Percentiles rank a stretch among this genome's conserved stretches.
phyloP scores from a whole-genome alignment of 2,113 vertebrate genomes.

The Actenoides lindsayi region DNA sequence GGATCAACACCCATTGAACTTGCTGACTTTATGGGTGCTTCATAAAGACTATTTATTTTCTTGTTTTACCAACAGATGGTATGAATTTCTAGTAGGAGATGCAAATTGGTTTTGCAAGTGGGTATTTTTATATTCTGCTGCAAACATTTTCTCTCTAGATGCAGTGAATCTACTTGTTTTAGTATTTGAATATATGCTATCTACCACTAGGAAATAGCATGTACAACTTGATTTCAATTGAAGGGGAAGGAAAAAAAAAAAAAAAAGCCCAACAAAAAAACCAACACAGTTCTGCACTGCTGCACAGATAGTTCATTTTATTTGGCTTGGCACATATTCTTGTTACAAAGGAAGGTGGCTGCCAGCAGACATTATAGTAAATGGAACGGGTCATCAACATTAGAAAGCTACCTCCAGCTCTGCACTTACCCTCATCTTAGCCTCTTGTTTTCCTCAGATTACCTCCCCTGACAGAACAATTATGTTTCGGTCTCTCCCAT shows the following conservation, averaged over 20 bases:
- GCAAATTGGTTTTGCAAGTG: not conserved
- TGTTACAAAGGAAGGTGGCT: not conserved
- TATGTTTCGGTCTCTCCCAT: not conserved
- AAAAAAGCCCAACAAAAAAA: not conserved
- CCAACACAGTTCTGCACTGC: not conserved
- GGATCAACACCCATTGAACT: not conserved
- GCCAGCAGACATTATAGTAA: not conserved
- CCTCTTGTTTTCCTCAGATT: not conserved
- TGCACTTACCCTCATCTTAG: not conserved
- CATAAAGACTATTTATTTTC: not conserved
- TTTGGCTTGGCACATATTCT: not conserved
- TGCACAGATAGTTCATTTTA: not conserved
- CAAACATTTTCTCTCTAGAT: not conserved
- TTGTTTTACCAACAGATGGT: slow-evolving; percentile 5
- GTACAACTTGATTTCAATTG: not conserved
- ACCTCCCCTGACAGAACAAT: not conserved
- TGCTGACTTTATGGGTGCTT: not conserved
- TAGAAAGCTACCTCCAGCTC: not conserved
- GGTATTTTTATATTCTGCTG: not conserved
- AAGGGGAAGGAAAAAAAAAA: not conserved
- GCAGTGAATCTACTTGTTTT: not conserved
- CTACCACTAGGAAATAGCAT: not conserved
- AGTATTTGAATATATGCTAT: not conserved
- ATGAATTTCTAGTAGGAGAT: slow-evolving; percentile 2
- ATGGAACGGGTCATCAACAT: not conserved